Percentiles rank a stretch among this genome's conserved stretches.
These are phyloP conservation scores for Hirtodrosophila alboralis DNA, from an alignment of 2,888 invertebrate genomes.

Conservation along the genomic window DNA sequence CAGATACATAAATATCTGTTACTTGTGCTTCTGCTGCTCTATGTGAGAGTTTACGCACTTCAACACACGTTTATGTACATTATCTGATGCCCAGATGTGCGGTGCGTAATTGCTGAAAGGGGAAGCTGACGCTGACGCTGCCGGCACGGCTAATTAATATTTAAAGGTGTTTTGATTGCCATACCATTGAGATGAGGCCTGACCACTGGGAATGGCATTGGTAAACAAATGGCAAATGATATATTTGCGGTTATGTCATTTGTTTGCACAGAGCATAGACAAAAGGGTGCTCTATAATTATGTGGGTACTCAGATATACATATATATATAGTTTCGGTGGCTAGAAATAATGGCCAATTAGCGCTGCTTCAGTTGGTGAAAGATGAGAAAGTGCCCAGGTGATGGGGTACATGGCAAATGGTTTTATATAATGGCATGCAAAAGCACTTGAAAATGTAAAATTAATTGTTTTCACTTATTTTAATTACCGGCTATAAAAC, in stretches of 20 bases:
- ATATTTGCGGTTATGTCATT: slow-evolving; percentile 62
- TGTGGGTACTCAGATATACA: slow-evolving; percentile 10
- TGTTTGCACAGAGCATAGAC: slow-evolving; percentile 5
- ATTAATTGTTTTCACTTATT: slow-evolving; percentile 25
- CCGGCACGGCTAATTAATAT: slow-evolving; percentile 69
- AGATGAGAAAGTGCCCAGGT: slow-evolving; percentile 53
- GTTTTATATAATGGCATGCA: slow-evolving; percentile 34
- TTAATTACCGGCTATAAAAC: slow-evolving; percentile 42
- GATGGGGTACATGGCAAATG: slow-evolving; percentile 23
- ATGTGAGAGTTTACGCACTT: slow-evolving; percentile 63
- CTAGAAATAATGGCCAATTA: slow-evolving; percentile 29
- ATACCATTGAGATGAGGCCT: slow-evolving; percentile 19
- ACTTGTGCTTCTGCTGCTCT: not conserved
- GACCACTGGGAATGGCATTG: slow-evolving; percentile 7
- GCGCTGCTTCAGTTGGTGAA: slow-evolving; percentile 50
- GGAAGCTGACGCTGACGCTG: slow-evolving; percentile 14
- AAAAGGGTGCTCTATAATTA: slow-evolving; percentile 22
- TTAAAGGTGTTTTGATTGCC: slow-evolving; percentile 70
- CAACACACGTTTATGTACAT: slow-evolving; percentile 54
- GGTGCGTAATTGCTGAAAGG: slow-evolving; percentile 48
- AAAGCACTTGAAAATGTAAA: slow-evolving; percentile 15
- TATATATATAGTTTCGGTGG: slow-evolving; percentile 1
- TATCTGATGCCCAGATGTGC: slow-evolving; percentile 7
- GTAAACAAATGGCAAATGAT: slow-evolving; percentile 25
- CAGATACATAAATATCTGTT: slow-evolving; percentile 15